These are phyloP conservation scores for Vidua macroura DNA, from an alignment of 2,113 vertebrate genomes.

Conservation along the genomic window DNA sequence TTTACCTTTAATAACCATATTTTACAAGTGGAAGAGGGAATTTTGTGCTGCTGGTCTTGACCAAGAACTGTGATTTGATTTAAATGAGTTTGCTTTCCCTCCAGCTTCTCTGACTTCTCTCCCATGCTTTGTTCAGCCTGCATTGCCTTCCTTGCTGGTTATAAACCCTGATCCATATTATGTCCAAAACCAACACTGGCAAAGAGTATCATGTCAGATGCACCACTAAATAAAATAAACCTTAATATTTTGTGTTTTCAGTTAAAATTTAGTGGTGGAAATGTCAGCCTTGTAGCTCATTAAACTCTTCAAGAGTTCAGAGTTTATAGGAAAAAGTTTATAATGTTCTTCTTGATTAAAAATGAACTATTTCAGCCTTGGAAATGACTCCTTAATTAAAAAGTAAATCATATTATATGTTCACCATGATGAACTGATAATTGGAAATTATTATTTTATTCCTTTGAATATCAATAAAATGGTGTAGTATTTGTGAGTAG, in stretches of 20 bases:
- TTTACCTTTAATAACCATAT: neutral
- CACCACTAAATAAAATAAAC: slow-evolving; percentile 3
- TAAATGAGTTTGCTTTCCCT: neutral
- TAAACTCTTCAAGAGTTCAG: slow-evolving; percentile 20
- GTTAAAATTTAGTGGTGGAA: slow-evolving; percentile 35
- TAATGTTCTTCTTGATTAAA: slow-evolving; percentile 46
- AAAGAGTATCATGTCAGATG: neutral
- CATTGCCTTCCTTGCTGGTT: neutral
- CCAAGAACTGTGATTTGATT: neutral
- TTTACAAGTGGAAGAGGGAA: neutral
- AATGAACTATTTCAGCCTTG: slow-evolving; percentile 40
- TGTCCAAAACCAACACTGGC: neutral
- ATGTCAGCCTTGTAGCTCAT: slow-evolving; percentile 36
- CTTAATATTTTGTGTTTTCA: slow-evolving; percentile 12
- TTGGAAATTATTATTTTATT: slow-evolving; percentile 60
- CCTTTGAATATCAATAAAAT: slow-evolving; percentile 23
- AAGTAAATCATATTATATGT: slow-evolving; percentile 32
- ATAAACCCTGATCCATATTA: neutral
- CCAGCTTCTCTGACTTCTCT: neutral
- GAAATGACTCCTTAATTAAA: slow-evolving; percentile 61
- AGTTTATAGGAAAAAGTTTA: slow-evolving; percentile 41
- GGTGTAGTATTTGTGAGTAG: neutral
- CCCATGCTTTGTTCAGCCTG: neutral
- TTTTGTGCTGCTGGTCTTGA: neutral
- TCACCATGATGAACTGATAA: slow-evolving; percentile 46